Evolutionary conservation across 2,113 vertebrate genomes (phyloP).

Genomic region (Podarcis raffonei): DNA sequence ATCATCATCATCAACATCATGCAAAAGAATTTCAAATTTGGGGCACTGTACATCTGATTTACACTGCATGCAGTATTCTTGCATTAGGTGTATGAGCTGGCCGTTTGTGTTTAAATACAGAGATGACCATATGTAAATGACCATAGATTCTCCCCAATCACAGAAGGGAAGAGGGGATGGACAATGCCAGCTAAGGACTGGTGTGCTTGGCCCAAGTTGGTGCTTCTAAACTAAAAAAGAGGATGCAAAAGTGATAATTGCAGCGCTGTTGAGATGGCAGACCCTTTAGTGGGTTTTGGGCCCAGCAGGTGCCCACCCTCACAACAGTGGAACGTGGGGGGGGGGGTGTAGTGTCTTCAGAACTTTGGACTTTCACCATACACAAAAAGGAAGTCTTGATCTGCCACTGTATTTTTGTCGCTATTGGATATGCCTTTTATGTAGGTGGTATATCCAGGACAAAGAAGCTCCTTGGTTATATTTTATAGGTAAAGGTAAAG

Average conservation of each 20-base stretch:
- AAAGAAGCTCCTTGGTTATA: neutral
- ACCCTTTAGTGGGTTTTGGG: neutral
- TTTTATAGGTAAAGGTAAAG: too few relatives aligned
- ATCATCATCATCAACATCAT: neutral
- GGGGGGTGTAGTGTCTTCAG: neutral
- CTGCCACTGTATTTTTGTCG: neutral
- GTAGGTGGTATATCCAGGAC: neutral
- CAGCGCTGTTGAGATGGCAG: neutral
- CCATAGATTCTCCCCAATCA: neutral
- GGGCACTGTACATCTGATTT: neutral
- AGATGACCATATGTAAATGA: neutral
- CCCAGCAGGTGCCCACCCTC: neutral
- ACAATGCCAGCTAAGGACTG: too few relatives aligned
- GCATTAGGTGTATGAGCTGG: neutral
- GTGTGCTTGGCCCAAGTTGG: too few relatives aligned
- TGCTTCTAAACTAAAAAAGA: too few relatives aligned
- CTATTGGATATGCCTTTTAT: neutral
- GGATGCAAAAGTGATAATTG: too few relatives aligned
- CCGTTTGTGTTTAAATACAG: neutral
- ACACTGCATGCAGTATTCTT: neutral
- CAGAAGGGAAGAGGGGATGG: too few relatives aligned
- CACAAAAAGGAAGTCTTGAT: neutral
- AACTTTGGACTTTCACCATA: neutral
- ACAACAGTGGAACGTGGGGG: neutral
- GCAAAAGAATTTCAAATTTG: too few relatives aligned